Percentiles rank a stretch among this genome's conserved stretches.
phyloP scores from a whole-genome alignment of 2,797 vertebrate species.

The Enteromius unitaeniatus region DNA sequence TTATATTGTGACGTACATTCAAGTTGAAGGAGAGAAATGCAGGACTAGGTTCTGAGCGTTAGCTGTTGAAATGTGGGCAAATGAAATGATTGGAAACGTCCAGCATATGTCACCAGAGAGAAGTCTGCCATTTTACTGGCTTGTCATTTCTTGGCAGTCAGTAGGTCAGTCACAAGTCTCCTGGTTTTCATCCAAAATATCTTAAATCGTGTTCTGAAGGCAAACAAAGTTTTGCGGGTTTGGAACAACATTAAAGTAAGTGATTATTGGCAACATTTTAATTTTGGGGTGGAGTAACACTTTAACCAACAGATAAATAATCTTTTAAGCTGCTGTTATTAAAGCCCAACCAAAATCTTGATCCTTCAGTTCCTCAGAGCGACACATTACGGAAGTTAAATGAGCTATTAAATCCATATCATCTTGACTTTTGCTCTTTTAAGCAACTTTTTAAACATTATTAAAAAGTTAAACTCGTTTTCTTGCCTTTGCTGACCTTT shows the following conservation, averaged over 20 bases:
- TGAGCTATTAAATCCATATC: not conserved
- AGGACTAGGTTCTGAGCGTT: not conserved
- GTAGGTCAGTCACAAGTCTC: too few species aligned
- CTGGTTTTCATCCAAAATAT: too few species aligned
- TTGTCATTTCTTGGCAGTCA: not conserved
- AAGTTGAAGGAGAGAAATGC: not conserved
- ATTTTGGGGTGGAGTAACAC: too few species aligned
- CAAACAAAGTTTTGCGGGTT: too few species aligned
- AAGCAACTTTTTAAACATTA: not conserved
- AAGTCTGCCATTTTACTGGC: not conserved
- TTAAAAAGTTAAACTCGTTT: not conserved
- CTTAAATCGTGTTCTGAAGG: too few species aligned
- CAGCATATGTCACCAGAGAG: not conserved
- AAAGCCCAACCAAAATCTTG: not conserved
- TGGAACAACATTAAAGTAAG: too few species aligned
- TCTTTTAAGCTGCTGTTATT: not conserved
- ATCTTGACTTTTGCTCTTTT: slow-evolving; percentile 3
- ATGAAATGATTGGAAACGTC: not conserved
- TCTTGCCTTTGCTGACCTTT: not conserved
- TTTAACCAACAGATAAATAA: not conserved
- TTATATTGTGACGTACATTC: not conserved
- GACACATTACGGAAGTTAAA: not conserved
- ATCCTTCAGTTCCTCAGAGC: not conserved
- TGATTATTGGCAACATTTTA: too few species aligned
- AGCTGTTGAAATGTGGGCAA: not conserved